These are phyloP conservation scores for Prinia subflava DNA, from an alignment of 2,113 vertebrate genomes.

Conservation along the genomic window DNA sequence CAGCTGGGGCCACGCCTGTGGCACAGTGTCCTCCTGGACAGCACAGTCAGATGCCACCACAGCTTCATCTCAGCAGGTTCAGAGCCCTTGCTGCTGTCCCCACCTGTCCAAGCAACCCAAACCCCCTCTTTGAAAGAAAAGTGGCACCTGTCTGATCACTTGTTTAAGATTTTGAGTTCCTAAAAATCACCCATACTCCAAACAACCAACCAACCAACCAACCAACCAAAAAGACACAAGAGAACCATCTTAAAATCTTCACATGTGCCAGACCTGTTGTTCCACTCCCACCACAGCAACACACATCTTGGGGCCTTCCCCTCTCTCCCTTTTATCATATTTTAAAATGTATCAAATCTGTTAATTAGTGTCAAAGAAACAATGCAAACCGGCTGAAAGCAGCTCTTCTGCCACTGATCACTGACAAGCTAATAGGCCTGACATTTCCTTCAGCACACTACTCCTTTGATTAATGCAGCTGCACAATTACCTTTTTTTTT, in stretches of 20 bases:
- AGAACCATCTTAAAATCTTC: not conserved
- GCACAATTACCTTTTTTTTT: not conserved
- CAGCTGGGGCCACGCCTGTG: not conserved
- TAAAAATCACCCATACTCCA: not conserved
- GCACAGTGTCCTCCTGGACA: not conserved
- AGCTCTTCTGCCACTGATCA: conserved; percentile 31
- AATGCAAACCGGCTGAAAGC: conserved; percentile 30
- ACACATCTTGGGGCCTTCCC: not conserved
- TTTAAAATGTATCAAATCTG: not conserved
- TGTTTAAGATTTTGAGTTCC: not conserved
- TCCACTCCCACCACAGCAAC: not conserved
- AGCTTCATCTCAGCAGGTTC: not conserved
- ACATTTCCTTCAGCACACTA: conserved; percentile 29
- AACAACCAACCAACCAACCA: too few species aligned
- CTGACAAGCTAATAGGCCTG: conserved; percentile 39
- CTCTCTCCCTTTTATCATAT: not conserved
- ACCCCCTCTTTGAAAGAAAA: not conserved
- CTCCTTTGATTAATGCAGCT: conserved; percentile 50
- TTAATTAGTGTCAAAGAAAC: conserved; percentile 31
- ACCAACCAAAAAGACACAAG: not conserved
- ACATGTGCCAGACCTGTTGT: not conserved
- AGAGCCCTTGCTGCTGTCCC: not conserved
- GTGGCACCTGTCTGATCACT: not conserved
- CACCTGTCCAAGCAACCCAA: not conserved
- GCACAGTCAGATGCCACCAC: fast-evolving